phyloP scores from a whole-genome alignment of 2,888 invertebrate species.

The Drosophila falleni region DNA sequence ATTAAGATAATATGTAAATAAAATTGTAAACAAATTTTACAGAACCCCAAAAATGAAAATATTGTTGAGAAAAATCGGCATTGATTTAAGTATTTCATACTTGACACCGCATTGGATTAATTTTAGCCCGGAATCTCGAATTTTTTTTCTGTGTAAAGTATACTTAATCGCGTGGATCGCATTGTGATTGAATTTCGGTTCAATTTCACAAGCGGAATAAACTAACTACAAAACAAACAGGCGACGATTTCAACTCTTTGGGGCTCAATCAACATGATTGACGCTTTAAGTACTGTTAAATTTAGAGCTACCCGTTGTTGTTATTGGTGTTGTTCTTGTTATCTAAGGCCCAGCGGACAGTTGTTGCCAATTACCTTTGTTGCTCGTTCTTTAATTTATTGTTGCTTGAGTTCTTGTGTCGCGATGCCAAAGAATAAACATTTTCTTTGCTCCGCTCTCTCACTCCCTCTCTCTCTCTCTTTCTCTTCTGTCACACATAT shows the following conservation, averaged over 20 bases:
- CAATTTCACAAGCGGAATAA: constrained; percentile 25
- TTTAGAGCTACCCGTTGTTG: constrained; percentile 34
- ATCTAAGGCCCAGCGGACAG: constrained; percentile 58
- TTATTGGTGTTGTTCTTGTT: constrained; percentile 26
- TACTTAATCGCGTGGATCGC: constrained; percentile 29
- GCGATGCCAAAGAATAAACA: constrained; percentile 52
- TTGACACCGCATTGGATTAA: too few relatives aligned
- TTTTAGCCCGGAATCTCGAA: too few relatives aligned
- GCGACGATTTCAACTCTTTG: constrained; percentile 40
- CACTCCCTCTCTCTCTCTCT: constrained; percentile 17
- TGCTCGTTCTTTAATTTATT: constrained; percentile 49
- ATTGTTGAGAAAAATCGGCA: too few relatives aligned
- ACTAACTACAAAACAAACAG: constrained; percentile 18
- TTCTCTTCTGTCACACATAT: constrained; percentile 8
- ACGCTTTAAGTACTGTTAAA: constrained; percentile 65
- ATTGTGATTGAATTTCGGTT: constrained; percentile 36
- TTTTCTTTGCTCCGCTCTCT: constrained; percentile 34
- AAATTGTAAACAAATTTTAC: too few relatives aligned
- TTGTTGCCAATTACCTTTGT: constrained; percentile 67
- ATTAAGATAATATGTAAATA: too few relatives aligned
- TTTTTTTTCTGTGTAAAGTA: too few relatives aligned
- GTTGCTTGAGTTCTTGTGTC: constrained; percentile 60
- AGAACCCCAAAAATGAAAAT: too few relatives aligned
- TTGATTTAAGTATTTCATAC: too few relatives aligned
- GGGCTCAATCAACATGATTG: constrained; percentile 75